phyloP scores from a whole-genome alignment of 2,797 vertebrate species.

The Diceros bicornis region DNA sequence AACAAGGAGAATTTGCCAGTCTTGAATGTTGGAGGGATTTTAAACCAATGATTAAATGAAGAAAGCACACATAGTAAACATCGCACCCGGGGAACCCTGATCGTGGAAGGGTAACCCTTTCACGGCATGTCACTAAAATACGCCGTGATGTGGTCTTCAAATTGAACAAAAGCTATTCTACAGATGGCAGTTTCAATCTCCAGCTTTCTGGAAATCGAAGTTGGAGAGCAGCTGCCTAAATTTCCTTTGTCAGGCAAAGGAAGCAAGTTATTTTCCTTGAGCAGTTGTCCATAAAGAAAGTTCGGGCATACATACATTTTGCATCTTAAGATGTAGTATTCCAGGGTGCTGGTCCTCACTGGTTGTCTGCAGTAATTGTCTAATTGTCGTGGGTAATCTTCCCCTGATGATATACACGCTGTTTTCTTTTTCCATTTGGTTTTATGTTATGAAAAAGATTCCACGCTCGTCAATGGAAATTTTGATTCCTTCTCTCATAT shows the following conservation, averaged over 20 bases:
- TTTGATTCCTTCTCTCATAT: constrained; percentile 75
- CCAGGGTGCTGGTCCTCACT: neutral
- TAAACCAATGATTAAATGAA: neutral
- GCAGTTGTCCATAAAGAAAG: constrained; percentile 75
- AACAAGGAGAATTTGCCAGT: neutral
- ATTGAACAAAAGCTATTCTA: constrained; percentile 63
- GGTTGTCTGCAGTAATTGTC: constrained; percentile 72
- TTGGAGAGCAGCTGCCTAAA: constrained; percentile 31
- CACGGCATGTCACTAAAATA: neutral
- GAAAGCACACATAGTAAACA: neutral
- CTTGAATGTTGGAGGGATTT: neutral
- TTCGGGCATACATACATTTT: constrained; percentile 67
- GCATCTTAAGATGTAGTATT: constrained; percentile 56
- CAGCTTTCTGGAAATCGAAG: constrained; percentile 50
- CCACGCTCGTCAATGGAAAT: constrained; percentile 74
- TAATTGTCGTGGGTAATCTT: constrained; percentile 73
- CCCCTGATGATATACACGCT: constrained; percentile 73
- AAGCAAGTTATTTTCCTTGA: constrained; percentile 53
- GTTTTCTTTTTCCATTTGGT: constrained; percentile 72
- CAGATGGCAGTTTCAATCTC: neutral
- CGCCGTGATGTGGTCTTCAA: neutral
- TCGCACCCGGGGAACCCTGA: neutral
- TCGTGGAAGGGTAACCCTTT: neutral
- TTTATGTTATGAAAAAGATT: constrained; percentile 71
- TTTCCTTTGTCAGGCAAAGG: constrained; percentile 68